A percentile compares a stretch with the other conserved stretches of the same genome.
Conservation (phyloP, 2,888 invertebrate genomes). For the Harmothoe impar region DNA sequence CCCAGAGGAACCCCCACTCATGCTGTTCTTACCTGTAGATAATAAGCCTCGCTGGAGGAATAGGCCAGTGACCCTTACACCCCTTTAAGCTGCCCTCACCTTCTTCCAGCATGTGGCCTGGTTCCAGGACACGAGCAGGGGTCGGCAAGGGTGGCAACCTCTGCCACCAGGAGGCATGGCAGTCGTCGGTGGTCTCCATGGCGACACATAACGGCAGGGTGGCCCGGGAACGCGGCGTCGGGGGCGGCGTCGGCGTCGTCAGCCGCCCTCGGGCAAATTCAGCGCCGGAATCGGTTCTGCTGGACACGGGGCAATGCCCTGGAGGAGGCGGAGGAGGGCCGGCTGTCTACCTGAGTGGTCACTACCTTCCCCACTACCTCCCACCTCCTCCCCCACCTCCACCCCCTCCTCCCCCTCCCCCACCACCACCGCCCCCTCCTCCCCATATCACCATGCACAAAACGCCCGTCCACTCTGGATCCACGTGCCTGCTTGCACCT, state of each 20-base stretch:
- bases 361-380: not conserved
- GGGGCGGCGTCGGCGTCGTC: not conserved
- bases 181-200: conserved; percentile 29
- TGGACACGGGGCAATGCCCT: conserved; percentile 40
- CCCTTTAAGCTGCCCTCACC: not conserved
- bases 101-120: conserved; percentile 8
- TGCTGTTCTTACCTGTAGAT: no score
- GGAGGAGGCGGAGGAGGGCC: not conserved
- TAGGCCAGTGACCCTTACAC: not conserved
- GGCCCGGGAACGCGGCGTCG: not conserved
- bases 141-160: not conserved
- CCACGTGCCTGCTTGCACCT: not conserved
- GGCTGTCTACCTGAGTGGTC: conserved; percentile 9
- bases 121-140: not conserved
- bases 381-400: not conserved
- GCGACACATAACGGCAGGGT: conserved; percentile 25
- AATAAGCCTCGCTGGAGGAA: not conserved
- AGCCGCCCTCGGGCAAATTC: conserved; percentile 62
- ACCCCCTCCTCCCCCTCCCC: not conserved
- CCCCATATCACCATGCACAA: not conserved
- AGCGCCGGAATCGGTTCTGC: conserved; percentile 61
- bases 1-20: no score
- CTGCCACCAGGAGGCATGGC: not conserved
- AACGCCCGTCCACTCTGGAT: not conserved
- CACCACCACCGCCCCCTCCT: not conserved